phyloP scores from a whole-genome alignment of 1,140 invertebrate genomes.

The Prorops nasuta region DNA sequence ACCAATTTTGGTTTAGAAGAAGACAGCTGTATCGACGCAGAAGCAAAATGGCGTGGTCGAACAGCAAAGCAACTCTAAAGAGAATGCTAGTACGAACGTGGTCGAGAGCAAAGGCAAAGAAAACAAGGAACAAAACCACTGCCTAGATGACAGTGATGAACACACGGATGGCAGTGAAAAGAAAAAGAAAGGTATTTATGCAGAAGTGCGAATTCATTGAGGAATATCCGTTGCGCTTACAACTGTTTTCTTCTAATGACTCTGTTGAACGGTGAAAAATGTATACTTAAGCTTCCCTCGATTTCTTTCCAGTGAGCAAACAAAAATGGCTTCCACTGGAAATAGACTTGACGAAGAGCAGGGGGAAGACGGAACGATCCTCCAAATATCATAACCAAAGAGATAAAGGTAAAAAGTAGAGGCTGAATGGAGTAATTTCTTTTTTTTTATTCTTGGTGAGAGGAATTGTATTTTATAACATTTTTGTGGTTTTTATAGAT shows the following conservation, averaged over 20 bases:
- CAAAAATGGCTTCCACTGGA: conserved; percentile 77
- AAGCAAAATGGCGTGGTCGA: conserved; percentile 50
- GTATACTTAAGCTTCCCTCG: conserved; percentile 4
- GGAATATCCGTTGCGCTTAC: neutral
- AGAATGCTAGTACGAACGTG: conserved; percentile 29
- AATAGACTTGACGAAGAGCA: conserved; percentile 64
- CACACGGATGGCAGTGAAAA: conserved; percentile 46
- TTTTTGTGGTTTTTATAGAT: conserved; percentile 28
- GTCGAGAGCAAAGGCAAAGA: conserved; percentile 46
- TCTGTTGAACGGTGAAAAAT: neutral
- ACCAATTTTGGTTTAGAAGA: conserved; percentile 43
- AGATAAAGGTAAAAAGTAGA: conserved; percentile 49
- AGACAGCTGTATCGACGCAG: conserved; percentile 26
- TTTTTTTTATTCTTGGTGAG: too few relatives aligned
- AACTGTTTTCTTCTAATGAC: conserved; percentile 2
- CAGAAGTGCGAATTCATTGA: conserved; percentile 7
- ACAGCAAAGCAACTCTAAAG: conserved; percentile 35
- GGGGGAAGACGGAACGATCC: conserved; percentile 48
- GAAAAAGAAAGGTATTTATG: conserved; percentile 54
- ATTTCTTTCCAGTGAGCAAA: conserved; percentile 58
- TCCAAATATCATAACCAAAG: conserved; percentile 46
- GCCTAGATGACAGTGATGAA: conserved; percentile 49
- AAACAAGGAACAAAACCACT: conserved; percentile 50
- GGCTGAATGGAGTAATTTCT: too few relatives aligned
- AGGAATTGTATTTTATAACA: too few relatives aligned